Evolutionary conservation across 2,113 vertebrate species (phyloP), one percentile per base, ranked within the genome.

Genomic region (Hylia prasina): DNA sequence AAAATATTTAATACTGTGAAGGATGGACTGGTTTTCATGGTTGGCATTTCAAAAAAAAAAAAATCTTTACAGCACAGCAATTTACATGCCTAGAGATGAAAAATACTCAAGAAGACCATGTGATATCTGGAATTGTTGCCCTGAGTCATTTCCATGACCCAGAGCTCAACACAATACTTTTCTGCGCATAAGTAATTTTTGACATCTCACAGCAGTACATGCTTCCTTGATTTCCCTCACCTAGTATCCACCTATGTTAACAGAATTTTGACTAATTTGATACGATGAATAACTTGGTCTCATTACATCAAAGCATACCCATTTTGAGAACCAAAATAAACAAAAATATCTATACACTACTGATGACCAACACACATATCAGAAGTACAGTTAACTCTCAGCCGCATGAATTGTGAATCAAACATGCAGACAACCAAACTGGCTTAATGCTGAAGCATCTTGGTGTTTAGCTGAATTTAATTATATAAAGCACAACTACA

Each of bases 351-450:
- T 7, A 37, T 9, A 75, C 22, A 61, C 30, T 39, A 37, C 15
- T 33, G 56, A 69, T 40, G 61, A 87, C 6, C 28, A 82, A 71
- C 19, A 73, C 2, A 76, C 2, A 35, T 31, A 84, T 27, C 27
- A 88, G 42, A 89, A 61, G 23, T 7, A 57, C 30, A 56, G 51
- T 31, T 31, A 86, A 58, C 24, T 30, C 57, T 54, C 37, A 48
- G 24, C 14, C 2, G 2, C 20, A 28, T 0, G 0, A 76, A 20
- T 2, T 37, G n/a, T 50, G 8, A 15, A 45, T 77, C 56, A 54
- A 40, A 58, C 42, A 40, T 13, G 28, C 37, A 60, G 45, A 82
- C 17, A 82, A 89, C 11, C 11, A 14, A 82, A 73, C 42, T 21
- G 33, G 23, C 15, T 81, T 81, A 81, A 65, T 57, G 50, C 50